Evolutionary conservation across 1,140 invertebrate species (phyloP).

Genomic region (Araneus ventricosus): DNA sequence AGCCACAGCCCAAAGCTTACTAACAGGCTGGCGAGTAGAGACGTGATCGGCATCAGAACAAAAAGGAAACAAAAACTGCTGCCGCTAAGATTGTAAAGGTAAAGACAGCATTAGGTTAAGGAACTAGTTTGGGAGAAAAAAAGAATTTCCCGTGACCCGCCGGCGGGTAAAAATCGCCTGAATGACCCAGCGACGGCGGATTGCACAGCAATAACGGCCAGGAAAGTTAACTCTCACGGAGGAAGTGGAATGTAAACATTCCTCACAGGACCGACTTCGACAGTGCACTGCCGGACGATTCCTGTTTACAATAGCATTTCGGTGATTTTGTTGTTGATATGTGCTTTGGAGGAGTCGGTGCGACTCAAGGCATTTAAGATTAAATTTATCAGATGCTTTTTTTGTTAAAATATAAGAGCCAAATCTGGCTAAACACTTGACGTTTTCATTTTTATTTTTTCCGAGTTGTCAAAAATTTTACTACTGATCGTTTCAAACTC

Average conservation of each 20-base stretch:
- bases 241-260: background rate
- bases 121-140: slow-evolving; percentile 16
- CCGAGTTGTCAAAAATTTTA: no score
- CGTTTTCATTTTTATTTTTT: no score
- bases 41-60: slow-evolving; percentile 9
- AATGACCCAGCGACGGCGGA: slow-evolving; percentile 26
- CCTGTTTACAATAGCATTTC: no score
- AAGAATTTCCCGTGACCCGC: slow-evolving; percentile 25
- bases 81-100: background rate
- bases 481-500: no score
- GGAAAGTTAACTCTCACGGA: slow-evolving; percentile 11
- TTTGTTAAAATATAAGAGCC: no score
- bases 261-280: background rate
- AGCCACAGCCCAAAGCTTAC: slow-evolving; percentile 4
- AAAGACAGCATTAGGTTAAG: slow-evolving; percentile 41
- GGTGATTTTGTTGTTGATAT: no score
- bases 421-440: no score
- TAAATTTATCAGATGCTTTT: no score
- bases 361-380: no score
- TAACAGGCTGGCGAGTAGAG: background rate
- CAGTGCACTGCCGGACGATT: no score
- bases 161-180: slow-evolving; percentile 15
- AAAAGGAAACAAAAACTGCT: background rate
- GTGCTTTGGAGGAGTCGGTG: no score
- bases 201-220: background rate